These are phyloP conservation scores for Ptiloglossa arizonensis DNA, from an alignment of 1,140 invertebrate genomes.

Conservation along the genomic window DNA sequence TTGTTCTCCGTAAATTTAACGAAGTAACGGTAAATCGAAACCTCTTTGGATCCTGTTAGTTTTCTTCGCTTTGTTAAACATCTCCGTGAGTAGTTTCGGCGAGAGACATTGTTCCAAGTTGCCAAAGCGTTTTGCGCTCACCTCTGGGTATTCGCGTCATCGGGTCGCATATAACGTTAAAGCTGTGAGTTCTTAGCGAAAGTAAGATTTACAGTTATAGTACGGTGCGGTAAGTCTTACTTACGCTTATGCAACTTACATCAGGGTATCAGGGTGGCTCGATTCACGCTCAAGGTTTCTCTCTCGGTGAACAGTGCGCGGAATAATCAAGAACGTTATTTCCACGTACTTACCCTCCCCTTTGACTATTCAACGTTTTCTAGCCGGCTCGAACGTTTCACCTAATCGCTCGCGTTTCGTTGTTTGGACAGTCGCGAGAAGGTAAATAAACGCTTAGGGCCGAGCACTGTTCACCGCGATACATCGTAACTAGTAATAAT, in stretches of 20 bases:
- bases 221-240: constrained; percentile 7
- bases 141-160: constrained; percentile 11
- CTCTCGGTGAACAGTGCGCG: constrained; percentile 42
- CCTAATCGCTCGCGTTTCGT: neutral
- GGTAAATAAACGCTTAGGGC: neutral
- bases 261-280: constrained; percentile 6
- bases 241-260: constrained; percentile 19
- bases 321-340: neutral
- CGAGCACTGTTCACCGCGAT: constrained; percentile 21
- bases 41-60: too few species aligned
- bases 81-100: neutral
- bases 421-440: neutral
- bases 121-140: constrained; percentile 19
- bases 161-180: constrained; percentile 15
- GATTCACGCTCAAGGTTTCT: constrained; percentile 19
- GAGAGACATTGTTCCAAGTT: neutral
- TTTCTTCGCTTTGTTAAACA: neutral
- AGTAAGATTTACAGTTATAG: constrained; percentile 19
- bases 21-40: too few species aligned
- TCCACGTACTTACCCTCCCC: neutral
- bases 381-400: neutral
- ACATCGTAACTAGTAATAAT: neutral
- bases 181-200: constrained; percentile 1
- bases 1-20: too few species aligned
- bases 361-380: neutral